These are phyloP conservation scores for Psammodynastes pulverulentus DNA, from an alignment of 2,113 vertebrate species.

Conservation along the genomic window DNA sequence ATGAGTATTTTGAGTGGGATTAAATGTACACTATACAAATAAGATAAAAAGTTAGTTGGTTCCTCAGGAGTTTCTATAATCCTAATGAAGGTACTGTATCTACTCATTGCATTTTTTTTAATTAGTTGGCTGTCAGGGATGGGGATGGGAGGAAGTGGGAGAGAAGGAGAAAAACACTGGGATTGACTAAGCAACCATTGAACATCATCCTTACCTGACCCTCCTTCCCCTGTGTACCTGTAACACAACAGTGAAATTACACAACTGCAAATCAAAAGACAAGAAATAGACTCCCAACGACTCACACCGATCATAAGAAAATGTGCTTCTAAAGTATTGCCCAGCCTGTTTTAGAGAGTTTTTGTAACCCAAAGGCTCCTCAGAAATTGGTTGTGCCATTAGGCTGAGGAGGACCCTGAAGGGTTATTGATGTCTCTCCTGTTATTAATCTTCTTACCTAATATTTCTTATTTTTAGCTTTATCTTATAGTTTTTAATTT, in stretches of 20 bases:
- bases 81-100: neutral
- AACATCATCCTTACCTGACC: neutral
- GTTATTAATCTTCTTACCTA: neutral
- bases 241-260: neutral
- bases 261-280: neutral
- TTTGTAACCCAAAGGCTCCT: neutral
- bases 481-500: neutral
- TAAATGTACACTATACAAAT: neutral
- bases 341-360: neutral
- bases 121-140: neutral
- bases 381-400: neutral
- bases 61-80: neutral
- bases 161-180: neutral
- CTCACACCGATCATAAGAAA: neutral
- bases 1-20: neutral
- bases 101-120: neutral
- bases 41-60: neutral
- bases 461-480: neutral
- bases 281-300: neutral
- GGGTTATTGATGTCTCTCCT: neutral
- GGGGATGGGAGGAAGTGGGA: neutral
- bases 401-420: neutral
- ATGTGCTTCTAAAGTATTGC: neutral
- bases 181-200: neutral
- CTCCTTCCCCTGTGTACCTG: neutral